Conservation (phyloP, 2,797 vertebrate genomes). For the Cheirogaleus major region DNA sequence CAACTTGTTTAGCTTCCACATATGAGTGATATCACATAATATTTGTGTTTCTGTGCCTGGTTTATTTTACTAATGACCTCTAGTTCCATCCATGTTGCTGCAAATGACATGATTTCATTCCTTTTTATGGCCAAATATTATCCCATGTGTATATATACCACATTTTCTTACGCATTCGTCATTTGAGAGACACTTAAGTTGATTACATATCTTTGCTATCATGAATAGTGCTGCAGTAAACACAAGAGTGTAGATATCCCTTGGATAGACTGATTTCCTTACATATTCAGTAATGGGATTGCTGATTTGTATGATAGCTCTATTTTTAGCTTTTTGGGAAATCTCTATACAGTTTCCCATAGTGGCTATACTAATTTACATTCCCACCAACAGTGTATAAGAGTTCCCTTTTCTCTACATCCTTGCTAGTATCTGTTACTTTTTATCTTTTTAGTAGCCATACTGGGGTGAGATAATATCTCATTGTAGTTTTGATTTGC, state of each 20-base stretch:
- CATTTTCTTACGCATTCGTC: neutral
- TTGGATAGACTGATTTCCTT: neutral
- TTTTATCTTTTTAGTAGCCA: neutral
- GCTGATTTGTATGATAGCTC: neutral
- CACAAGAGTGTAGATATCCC: neutral
- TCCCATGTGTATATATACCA: neutral
- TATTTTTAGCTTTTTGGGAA: neutral
- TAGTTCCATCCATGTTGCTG: neutral
- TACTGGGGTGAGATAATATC: neutral
- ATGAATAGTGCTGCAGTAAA: neutral
- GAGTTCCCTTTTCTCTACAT: neutral
- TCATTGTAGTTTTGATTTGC: neutral
- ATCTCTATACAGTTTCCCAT: neutral
- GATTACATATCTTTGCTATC: neutral
- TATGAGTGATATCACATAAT: neutral
- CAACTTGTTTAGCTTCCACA: neutral
- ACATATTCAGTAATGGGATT: neutral
- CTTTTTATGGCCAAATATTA: neutral
- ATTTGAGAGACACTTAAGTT: neutral
- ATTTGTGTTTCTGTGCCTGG: neutral
- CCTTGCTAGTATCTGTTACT: neutral
- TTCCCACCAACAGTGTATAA: neutral
- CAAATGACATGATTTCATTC: neutral
- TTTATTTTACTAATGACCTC: neutral
- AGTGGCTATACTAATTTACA: neutral